phyloP scores from a whole-genome alignment of 2,888 invertebrate genomes.

The Eueremaeus valkanovi region DNA sequence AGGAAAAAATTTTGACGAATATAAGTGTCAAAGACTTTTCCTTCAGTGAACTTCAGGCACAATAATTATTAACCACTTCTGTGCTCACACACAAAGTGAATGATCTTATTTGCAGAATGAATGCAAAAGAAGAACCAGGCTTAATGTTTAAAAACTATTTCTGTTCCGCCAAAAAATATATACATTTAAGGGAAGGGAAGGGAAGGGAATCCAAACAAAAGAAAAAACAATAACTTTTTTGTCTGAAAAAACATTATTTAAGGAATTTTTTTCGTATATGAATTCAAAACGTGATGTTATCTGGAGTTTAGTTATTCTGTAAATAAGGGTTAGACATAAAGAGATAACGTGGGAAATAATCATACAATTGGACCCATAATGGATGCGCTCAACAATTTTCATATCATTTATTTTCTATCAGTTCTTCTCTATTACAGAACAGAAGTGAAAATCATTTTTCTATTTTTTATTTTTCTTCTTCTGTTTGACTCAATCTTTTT shows the following conservation, averaged over 20 bases:
- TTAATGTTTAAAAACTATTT: slow-evolving; percentile 32
- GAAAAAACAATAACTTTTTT: background rate
- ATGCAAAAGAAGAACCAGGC: background rate
- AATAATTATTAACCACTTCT: slow-evolving; percentile 34
- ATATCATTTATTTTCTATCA: slow-evolving; percentile 18
- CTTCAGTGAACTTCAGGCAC: slow-evolving; percentile 5
- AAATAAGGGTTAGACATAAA: background rate
- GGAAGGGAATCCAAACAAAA: background rate
- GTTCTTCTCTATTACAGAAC: background rate
- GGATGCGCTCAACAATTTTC: slow-evolving; percentile 3
- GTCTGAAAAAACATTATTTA: background rate
- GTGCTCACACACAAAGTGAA: slow-evolving; percentile 8
- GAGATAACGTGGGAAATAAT: slow-evolving; percentile 21
- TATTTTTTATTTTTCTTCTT: background rate
- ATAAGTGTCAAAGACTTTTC: slow-evolving; percentile 33
- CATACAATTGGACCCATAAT: background rate
- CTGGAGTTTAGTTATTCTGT: background rate
- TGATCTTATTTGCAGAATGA: slow-evolving; percentile 20
- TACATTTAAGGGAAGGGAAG: background rate
- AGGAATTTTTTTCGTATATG: background rate
- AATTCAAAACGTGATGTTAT: slow-evolving; percentile 22
- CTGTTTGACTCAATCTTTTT: background rate
- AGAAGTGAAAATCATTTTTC: background rate
- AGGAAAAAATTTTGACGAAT: background rate
- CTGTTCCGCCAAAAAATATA: slow-evolving; percentile 7